phyloP scores from a whole-genome alignment of 2,888 invertebrate species.

The Ochlodes sylvanus region DNA sequence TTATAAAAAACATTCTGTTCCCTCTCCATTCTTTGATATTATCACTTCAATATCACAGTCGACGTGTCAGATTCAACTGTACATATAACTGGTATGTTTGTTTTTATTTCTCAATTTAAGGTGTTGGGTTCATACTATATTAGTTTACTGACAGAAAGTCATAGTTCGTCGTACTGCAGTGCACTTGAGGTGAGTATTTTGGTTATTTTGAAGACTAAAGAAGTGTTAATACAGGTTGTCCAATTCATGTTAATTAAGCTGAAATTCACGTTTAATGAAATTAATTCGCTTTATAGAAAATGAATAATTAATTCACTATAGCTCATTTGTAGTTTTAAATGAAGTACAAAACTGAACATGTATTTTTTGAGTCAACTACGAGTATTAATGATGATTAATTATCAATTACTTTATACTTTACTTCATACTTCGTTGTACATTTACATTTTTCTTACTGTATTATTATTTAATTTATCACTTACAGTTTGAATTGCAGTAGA shows the following conservation, averaged over 20 bases:
- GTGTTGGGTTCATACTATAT: slow-evolving; percentile 23
- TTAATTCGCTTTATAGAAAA: not conserved
- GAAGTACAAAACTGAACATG: not conserved
- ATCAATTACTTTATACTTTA: not conserved
- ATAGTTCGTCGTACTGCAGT: not conserved
- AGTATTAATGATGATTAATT: not conserved
- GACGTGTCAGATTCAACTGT: slow-evolving; percentile 32
- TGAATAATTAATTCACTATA: not conserved
- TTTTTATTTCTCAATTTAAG: slow-evolving; percentile 28
- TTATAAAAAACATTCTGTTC: slow-evolving; percentile 12
- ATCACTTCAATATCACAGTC: slow-evolving; percentile 25
- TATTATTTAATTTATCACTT: too few relatives aligned
- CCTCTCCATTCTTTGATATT: slow-evolving; percentile 1
- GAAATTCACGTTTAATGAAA: not conserved
- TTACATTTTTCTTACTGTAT: too few relatives aligned
- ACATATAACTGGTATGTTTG: slow-evolving; percentile 22
- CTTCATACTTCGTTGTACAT: too few relatives aligned
- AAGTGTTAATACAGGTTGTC: not conserved
- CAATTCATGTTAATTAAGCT: not conserved
- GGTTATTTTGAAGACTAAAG: not conserved
- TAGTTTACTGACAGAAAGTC: not conserved
- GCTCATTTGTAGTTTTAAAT: not conserved
- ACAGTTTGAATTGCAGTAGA: too few relatives aligned
- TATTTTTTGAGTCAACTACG: not conserved
- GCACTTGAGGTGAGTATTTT: slow-evolving; percentile 2